Base-by-base conservation (phyloP, 1,140 invertebrate species). In the Drosophila sturtevanti region DNA sequence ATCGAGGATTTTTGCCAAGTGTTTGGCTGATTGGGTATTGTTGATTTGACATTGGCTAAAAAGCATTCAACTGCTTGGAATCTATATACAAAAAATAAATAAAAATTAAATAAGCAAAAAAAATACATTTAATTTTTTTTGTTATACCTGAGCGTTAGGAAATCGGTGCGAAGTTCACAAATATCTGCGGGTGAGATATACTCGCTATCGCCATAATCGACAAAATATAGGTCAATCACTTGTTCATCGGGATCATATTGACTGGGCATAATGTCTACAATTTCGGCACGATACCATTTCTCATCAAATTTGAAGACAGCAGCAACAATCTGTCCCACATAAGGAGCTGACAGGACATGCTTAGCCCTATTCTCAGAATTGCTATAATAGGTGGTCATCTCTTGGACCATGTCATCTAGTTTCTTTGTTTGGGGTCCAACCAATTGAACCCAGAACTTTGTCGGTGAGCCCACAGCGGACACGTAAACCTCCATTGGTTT, bases 391-490 rank as follows among this genome's bases (percentile, higher is more conserved):
- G 94, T 93, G 1, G 96, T 96, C 96, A 97, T 97, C 63, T 95
- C 93, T 9, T 94, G 93, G 12, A 96, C 95, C 52, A 98, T 93
- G 51, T 94, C 93, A 90, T 97, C 96, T 5, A 97, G 92, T 78
- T 96, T 94, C 5, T 94, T 92, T 4, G 95, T 94, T 80, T 95
- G 94, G 1, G 94, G 93, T 0, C 95, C 95, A 34, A 96, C 93
- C 48, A 97, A 94, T 92, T 98, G 97, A 14, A 97, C 92, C 96
- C 97, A 98, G 92, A 98, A 97, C 22, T 95, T 94, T 1, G 93
- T 94, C 11, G 96, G 96, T n/a, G 94, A 94, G 16, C 95, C 94
- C 60, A 97, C 94, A 0, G 96, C 96, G 1, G 96, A 96, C 1
- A 98, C 95, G 92, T 95, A 97, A 6, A 97, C 95, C 91, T 97